phyloP scores from a whole-genome alignment of 2,113 vertebrate species.

The Phyllostomus hastatus region DNA sequence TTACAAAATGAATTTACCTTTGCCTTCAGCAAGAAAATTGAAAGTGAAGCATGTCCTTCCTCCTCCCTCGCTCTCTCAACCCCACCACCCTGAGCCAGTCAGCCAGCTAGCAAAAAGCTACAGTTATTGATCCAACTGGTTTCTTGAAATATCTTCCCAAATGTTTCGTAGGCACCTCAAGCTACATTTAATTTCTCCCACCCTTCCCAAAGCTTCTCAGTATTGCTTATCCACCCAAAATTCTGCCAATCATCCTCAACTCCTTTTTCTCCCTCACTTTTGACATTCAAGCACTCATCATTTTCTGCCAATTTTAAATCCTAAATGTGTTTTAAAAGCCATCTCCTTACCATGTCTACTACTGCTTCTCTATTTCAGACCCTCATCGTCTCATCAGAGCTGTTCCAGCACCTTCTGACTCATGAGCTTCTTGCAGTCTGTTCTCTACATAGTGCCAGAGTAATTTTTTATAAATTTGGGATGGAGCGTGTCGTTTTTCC shows the following conservation, averaged over 20 bases:
- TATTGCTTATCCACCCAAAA: background rate
- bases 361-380: background rate
- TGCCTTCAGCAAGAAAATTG: background rate
- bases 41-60: background rate
- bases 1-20: background rate
- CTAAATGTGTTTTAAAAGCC: background rate
- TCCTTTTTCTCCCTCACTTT: background rate
- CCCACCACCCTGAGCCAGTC: background rate
- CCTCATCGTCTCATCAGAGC: background rate
- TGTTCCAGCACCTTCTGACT: background rate
- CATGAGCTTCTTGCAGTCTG: background rate
- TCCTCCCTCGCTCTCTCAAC: background rate
- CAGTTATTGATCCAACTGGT: background rate
- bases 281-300: background rate
- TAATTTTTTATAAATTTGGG: constrained; percentile 14
- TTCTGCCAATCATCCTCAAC: background rate
- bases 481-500: background rate
- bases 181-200: background rate
- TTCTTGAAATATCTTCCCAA: constrained; percentile 9
- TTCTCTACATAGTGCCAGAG: background rate
- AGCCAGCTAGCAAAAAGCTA: background rate
- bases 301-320: background rate
- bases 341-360: background rate
- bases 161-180: background rate
- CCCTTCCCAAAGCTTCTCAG: background rate